phyloP scores from a whole-genome alignment of 92 coral and sea anemone genomes.

The Ricordea florida region DNA sequence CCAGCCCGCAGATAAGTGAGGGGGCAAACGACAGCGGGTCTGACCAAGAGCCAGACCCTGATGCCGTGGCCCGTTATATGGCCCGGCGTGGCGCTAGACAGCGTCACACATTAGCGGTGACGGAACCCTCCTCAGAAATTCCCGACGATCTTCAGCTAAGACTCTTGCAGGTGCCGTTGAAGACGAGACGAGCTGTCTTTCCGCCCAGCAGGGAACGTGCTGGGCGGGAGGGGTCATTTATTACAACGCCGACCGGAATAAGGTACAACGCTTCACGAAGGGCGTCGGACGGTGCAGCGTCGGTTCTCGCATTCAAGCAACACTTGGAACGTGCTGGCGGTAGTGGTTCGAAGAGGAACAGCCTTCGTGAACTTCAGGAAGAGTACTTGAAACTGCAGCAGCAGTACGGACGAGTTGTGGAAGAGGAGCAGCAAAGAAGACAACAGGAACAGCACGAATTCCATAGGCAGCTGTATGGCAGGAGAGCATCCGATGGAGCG shows the following conservation, averaged over 20 bases:
- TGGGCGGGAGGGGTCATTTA: conserved; percentile 72
- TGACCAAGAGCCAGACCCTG: conserved; percentile 98
- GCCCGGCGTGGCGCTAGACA: conserved; percentile 89
- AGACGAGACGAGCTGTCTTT: conserved; percentile 80
- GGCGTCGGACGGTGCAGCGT: conserved; percentile 97
- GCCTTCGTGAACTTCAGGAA: conserved; percentile 90
- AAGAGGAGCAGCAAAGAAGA: conserved; percentile 79
- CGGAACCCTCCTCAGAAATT: conserved; percentile 83
- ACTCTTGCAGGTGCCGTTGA: conserved; percentile 85
- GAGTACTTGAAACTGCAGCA: conserved; percentile 90
- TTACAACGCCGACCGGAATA: conserved; percentile 86
- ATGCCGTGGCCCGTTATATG: conserved; percentile 92
- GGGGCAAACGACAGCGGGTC: conserved; percentile 97
- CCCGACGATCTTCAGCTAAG: conserved; percentile 89
- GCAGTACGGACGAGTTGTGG: conserved; percentile 83
- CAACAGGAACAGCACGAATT: conserved; percentile 92
- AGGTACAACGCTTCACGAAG: conserved; percentile 86
- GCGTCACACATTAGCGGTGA: conserved; percentile 92
- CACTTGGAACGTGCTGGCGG: conserved; percentile 82
- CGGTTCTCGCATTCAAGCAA: conserved; percentile 96
- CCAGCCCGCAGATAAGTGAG: conserved; percentile 89
- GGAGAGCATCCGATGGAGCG: conserved; percentile 95
- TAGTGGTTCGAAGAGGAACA: conserved; percentile 85
- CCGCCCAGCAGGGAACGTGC: conserved; percentile 89
- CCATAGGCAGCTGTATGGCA: conserved; percentile 73